Evolutionary conservation across 2,888 invertebrate species (phyloP).

Genomic region (Brachycybe producta): DNA sequence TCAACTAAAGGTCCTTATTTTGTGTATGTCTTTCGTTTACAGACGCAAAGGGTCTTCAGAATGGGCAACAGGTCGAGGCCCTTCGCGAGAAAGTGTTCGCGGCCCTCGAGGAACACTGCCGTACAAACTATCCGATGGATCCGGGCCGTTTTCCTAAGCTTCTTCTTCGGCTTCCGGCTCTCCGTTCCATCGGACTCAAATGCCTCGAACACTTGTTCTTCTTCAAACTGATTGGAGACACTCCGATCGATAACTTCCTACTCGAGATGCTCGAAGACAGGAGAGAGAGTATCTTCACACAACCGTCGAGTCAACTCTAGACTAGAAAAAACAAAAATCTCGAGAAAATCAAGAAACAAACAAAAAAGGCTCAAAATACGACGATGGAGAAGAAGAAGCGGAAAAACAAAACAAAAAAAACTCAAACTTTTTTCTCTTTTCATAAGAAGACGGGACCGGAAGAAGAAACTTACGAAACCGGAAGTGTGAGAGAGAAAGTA

Average conservation of each 20-base stretch:
- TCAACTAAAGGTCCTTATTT: background rate
- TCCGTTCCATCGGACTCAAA: slow-evolving; percentile 83
- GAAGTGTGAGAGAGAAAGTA: too few species aligned
- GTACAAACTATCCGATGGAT: slow-evolving; percentile 73
- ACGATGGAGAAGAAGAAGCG: too few species aligned
- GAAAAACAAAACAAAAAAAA: too few species aligned
- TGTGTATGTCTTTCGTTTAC: too few species aligned
- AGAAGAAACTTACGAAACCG: too few species aligned
- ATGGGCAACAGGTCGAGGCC: slow-evolving; percentile 64
- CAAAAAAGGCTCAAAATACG: too few species aligned
- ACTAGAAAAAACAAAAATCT: too few species aligned
- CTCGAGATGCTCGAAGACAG: slow-evolving; percentile 64
- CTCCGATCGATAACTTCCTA: slow-evolving; percentile 70
- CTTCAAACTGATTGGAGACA: slow-evolving; percentile 79
- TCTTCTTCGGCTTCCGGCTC: slow-evolving; percentile 70
- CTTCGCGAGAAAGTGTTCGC: slow-evolving; percentile 89
- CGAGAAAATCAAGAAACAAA: too few species aligned
- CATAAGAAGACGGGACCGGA: too few species aligned
- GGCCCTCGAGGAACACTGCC: slow-evolving; percentile 88
- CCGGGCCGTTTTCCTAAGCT: slow-evolving; percentile 92
- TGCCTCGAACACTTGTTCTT: slow-evolving; percentile 90
- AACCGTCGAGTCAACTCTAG: too few species aligned
- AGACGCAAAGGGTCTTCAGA: slow-evolving; percentile 80
- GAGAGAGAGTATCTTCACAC: too few species aligned
- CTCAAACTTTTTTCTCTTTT: too few species aligned